Base-by-base conservation (phyloP, 2,888 invertebrate species). In the Lagria hirta region DNA sequence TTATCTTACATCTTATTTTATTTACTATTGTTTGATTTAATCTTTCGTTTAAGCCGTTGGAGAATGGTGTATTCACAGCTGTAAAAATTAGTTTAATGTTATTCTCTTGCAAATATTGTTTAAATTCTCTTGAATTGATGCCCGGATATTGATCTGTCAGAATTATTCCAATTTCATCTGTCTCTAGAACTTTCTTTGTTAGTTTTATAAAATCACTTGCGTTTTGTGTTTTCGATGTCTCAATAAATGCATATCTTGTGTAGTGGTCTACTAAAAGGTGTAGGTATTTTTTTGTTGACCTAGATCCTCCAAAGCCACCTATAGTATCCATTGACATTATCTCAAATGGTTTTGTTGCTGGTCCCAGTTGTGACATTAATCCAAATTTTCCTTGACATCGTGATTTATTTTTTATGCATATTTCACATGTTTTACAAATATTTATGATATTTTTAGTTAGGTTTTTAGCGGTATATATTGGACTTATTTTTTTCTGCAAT, bases 261-360 rank as follows among this genome's bases (percentile, higher is more conserved):
- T 58, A 63, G 26, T 64, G 58, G 34, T 65, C 61, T 16, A 61
- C 57, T 34, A 62, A 43, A 4, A 64, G 51, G 47, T 64, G 65
- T n/a, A n/a, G 11, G 62, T 61, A 62, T 63, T 62, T 55, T 56
- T 61, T 45, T 63, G 63, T 54, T 54, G 61, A 65, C 13, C 61
- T 30, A 23, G 49, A 53, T 14, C 63, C 57, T 10, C 60, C 61
- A 51, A 65, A 64, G n/a, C 61, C 59, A 11, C 62, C 61, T 10
- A 65, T 55, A 4, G 60, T 58, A 34, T 64, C 64, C 43, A 60
- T 59, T 1, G 60, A 62, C 5, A 60, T 43, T 20, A 65, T 64
- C 42, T 64, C 54, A 40, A 61, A 64, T 3, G 57, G 58, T 13
- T 47, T 24, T 15, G 10, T 37, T 12, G 54, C 57, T 27, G 54